These are phyloP conservation scores for Nautilus pompilius DNA, from an alignment of 1,140 invertebrate genomes.

Conservation along the genomic window DNA sequence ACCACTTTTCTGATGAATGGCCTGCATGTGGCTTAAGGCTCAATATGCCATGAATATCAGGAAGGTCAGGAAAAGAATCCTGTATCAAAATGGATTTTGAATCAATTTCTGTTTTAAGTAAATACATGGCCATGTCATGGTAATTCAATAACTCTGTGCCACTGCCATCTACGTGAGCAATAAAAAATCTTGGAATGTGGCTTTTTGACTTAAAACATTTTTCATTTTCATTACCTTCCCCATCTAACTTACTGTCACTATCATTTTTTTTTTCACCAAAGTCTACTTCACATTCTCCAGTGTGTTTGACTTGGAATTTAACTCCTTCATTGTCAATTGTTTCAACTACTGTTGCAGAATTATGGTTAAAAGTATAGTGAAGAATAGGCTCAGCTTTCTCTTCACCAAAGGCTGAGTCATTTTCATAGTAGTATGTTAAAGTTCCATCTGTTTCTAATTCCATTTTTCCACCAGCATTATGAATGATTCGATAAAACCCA, in stretches of 20 bases:
- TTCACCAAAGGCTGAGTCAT: constrained; percentile 9
- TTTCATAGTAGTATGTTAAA: neutral
- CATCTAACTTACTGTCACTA: neutral
- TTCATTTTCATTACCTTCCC: neutral
- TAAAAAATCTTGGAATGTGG: constrained; percentile 52
- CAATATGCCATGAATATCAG: constrained; percentile 47
- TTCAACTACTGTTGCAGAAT: constrained; percentile 46
- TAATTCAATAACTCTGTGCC: constrained; percentile 50
- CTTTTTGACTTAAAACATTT: constrained; percentile 25
- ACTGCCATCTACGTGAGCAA: constrained; percentile 50
- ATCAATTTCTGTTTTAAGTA: constrained; percentile 41
- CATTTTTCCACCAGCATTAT: constrained; percentile 43
- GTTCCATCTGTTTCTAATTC: constrained; percentile 39
- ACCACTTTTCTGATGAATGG: constrained; percentile 44
- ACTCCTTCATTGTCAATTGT: constrained; percentile 49
- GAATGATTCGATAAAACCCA: constrained; percentile 49
- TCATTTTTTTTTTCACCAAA: neutral
- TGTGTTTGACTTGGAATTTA: constrained; percentile 44
- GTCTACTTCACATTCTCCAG: constrained; percentile 35
- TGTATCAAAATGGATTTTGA: constrained; percentile 48
- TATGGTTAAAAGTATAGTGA: constrained; percentile 37
- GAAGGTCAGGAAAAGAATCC: constrained; percentile 47
- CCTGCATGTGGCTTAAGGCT: constrained; percentile 45
- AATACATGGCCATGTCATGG: constrained; percentile 48
- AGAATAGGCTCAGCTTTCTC: constrained; percentile 32